Conservation (phyloP, 2,797 vertebrate genomes). For the Danionella dracula region DNA sequence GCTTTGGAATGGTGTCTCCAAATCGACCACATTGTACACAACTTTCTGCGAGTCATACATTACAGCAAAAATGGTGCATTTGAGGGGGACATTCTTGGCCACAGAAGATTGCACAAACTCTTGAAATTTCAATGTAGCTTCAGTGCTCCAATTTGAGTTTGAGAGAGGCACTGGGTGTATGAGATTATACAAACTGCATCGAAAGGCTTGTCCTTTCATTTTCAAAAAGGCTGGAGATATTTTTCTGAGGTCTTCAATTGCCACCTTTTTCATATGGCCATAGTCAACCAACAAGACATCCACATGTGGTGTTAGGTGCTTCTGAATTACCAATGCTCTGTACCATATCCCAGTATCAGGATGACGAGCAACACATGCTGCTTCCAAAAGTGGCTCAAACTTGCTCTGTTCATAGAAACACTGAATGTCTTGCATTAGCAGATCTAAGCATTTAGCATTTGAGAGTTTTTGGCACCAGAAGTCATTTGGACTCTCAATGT, state of each 20-base stretch:
- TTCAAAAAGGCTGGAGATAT: slow-evolving; percentile 71
- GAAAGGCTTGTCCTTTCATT: slow-evolving; percentile 83
- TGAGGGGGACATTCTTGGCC: slow-evolving; percentile 65
- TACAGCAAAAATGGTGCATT: slow-evolving; percentile 86
- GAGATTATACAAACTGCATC: slow-evolving; percentile 88
- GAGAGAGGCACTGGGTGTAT: slow-evolving; percentile 66
- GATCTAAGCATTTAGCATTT: slow-evolving; percentile 60
- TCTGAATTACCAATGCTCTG: slow-evolving; percentile 76
- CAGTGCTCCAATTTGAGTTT: slow-evolving; percentile 74
- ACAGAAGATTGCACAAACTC: slow-evolving; percentile 72
- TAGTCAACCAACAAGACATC: slow-evolving; percentile 85
- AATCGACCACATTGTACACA: slow-evolving; percentile 82
- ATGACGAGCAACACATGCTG: slow-evolving; percentile 78
- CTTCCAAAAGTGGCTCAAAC: slow-evolving; percentile 58
- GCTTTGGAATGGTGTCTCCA: slow-evolving; percentile 88
- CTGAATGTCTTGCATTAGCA: slow-evolving; percentile 82
- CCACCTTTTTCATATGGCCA: slow-evolving; percentile 74
- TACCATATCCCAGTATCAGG: slow-evolving; percentile 79
- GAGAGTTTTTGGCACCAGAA: slow-evolving; percentile 88
- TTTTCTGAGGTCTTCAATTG: slow-evolving; percentile 69
- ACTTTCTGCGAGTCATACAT: slow-evolving; percentile 72
- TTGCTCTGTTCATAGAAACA: slow-evolving; percentile 66
- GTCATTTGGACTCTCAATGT: slow-evolving; percentile 75
- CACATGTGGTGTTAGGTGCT: slow-evolving; percentile 57
- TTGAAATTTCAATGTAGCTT: slow-evolving; percentile 67